phyloP scores from a whole-genome alignment of 2,797 vertebrate species.

The Tragopan temminckii region DNA sequence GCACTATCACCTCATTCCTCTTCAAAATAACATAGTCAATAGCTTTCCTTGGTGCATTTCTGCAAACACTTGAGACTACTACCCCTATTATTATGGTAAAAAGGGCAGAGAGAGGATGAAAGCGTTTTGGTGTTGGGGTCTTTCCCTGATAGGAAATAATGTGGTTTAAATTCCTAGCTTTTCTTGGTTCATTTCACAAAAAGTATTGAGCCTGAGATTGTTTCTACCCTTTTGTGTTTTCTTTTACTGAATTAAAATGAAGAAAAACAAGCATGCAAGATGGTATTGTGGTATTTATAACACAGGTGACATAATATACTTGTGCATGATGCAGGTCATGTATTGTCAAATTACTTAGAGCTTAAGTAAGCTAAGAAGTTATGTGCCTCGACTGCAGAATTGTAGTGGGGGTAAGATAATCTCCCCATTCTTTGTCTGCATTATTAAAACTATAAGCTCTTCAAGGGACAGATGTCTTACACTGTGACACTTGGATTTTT shows the following conservation, averaged over 20 bases:
- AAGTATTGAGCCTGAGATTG: background rate
- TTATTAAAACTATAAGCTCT: background rate
- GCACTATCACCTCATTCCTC: conserved; percentile 15
- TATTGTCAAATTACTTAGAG: background rate
- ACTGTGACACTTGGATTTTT: background rate
- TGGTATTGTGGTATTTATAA: background rate
- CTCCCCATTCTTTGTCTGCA: background rate
- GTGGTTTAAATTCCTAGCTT: background rate
- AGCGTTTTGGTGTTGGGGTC: background rate
- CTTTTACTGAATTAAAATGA: background rate
- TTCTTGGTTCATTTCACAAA: background rate
- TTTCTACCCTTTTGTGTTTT: background rate
- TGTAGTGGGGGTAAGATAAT: background rate
- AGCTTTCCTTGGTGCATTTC: background rate
- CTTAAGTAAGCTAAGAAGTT: background rate
- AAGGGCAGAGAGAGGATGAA: background rate
- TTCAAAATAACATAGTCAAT: conserved; percentile 46
- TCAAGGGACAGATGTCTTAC: background rate
- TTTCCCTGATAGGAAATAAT: background rate
- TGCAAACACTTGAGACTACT: background rate
- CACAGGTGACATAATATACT: background rate
- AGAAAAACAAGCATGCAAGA: background rate
- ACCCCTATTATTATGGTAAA: background rate
- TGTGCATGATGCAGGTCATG: background rate
- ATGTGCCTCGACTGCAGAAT: background rate